Evolutionary conservation across 2,113 vertebrate genomes (phyloP).

Genomic region (Camelus bactrianus): DNA sequence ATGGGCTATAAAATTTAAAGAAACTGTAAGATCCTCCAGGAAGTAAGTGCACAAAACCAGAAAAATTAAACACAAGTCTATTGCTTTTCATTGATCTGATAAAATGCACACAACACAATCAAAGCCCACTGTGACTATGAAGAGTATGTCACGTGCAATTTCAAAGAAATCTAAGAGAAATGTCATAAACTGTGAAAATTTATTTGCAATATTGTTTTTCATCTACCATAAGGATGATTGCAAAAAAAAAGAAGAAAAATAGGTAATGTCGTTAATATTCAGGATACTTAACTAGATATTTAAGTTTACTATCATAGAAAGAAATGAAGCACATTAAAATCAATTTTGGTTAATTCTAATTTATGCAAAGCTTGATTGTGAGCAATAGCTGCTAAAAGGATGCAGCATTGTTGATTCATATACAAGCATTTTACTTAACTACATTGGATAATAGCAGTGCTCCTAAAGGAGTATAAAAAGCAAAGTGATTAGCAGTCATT

Average conservation of each 20-base stretch:
- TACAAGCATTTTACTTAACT: constrained; percentile 88
- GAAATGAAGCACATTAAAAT: constrained; percentile 85
- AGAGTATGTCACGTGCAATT: constrained; percentile 65
- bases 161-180: constrained; percentile 60
- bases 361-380: constrained; percentile 87
- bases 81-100: constrained; percentile 68
- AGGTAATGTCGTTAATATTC: constrained; percentile 52
- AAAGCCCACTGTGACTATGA: constrained; percentile 62
- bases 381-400: constrained; percentile 84
- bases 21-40: constrained; percentile 26
- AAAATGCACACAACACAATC: constrained; percentile 61
- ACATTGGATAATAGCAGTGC: constrained; percentile 87
- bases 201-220: constrained; percentile 78
- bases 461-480: constrained; percentile 89
- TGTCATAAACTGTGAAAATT: constrained; percentile 80
- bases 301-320: constrained; percentile 77
- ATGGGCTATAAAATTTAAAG: constrained; percentile 61
- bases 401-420: constrained; percentile 87
- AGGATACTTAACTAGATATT: constrained; percentile 82
- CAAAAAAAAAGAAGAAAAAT: constrained; percentile 59
- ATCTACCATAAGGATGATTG: constrained; percentile 75
- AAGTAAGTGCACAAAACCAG: constrained; percentile 68
- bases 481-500: constrained; percentile 90
- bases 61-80: constrained; percentile 74
- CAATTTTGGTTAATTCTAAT: constrained; percentile 84